Evolutionary conservation across 2,113 vertebrate species (phyloP).

Genomic region (Scolopax mira): DNA sequence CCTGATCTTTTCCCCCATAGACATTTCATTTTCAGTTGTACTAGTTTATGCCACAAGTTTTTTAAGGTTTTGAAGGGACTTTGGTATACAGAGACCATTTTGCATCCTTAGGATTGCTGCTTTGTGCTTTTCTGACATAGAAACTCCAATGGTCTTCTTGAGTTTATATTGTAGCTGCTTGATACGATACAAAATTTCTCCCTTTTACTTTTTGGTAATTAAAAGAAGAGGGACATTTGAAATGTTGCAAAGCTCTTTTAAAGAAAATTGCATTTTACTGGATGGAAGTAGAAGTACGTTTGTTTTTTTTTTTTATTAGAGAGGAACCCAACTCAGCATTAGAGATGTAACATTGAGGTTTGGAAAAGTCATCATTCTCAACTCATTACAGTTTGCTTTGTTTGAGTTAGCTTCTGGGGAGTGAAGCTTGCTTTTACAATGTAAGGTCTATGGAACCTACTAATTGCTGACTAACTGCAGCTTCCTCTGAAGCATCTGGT

Average conservation of each 20-base stretch:
- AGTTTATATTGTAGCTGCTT: slow-evolving; percentile 2
- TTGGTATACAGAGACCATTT: not conserved
- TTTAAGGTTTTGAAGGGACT: not conserved
- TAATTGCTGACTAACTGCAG: not conserved
- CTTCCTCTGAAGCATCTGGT: slow-evolving; percentile 9
- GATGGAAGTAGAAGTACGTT: not conserved
- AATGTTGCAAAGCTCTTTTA: not conserved
- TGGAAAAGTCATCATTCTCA: not conserved
- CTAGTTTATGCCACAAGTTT: not conserved
- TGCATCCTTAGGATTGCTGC: not conserved
- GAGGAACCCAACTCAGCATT: not conserved
- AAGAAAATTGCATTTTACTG: not conserved
- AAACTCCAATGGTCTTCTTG: not conserved
- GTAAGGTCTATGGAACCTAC: not conserved
- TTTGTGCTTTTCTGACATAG: not conserved
- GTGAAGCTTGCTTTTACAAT: not conserved
- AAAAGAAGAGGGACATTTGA: not conserved
- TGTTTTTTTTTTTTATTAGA: not conserved
- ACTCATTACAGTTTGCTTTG: not conserved
- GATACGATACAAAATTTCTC: not conserved
- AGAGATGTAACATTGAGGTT: not conserved
- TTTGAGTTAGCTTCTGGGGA: not conserved
- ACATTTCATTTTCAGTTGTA: not conserved
- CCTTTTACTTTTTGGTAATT: not conserved
- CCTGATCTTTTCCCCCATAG: slow-evolving; percentile 14